phyloP scores from a whole-genome alignment of 2,113 vertebrate species.

The Sebastes fasciatus region DNA sequence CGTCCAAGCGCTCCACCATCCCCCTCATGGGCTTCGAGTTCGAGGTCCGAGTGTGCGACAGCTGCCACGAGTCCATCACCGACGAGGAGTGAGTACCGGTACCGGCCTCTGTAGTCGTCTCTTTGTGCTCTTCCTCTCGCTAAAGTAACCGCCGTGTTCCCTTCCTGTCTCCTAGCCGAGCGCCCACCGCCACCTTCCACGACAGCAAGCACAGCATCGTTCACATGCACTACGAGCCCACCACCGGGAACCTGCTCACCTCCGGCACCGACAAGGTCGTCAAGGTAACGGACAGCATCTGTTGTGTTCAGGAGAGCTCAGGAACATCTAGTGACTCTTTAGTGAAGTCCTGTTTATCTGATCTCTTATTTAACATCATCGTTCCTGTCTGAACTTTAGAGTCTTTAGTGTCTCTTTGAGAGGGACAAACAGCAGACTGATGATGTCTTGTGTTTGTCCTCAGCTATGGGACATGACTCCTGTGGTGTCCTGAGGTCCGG shows the following conservation, averaged over 20 bases:
- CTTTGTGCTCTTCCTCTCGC: conserved; percentile 26
- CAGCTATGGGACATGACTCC: conserved; percentile 99
- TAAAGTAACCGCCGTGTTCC: background rate
- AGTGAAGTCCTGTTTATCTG: no score
- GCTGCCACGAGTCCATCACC: conserved; percentile 94
- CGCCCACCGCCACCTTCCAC: conserved; percentile 96
- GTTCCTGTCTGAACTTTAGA: no score
- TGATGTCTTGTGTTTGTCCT: conserved; percentile 48
- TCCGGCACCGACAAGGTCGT: conserved; percentile 95
- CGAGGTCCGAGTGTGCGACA: conserved; percentile 95
- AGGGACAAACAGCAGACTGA: no score
- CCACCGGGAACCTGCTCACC: conserved; percentile 93
- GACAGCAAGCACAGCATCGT: conserved; percentile 95
- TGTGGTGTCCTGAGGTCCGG: conserved; percentile 91
- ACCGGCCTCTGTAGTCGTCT: conserved; percentile 32
- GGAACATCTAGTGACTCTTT: background rate
- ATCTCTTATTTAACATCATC: no score
- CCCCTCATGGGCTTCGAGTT: conserved; percentile 99
- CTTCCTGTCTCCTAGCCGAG: conserved; percentile 84
- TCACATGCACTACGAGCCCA: conserved; percentile 95
- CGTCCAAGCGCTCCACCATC: conserved; percentile 95
- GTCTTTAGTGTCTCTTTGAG: no score
- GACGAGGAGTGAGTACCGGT: conserved; percentile 94
- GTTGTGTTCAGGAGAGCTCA: background rate
- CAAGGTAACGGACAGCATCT: conserved; percentile 85